Conservation (phyloP, 1,140 invertebrate species). For the Trichomalopsis sarcophagae region DNA sequence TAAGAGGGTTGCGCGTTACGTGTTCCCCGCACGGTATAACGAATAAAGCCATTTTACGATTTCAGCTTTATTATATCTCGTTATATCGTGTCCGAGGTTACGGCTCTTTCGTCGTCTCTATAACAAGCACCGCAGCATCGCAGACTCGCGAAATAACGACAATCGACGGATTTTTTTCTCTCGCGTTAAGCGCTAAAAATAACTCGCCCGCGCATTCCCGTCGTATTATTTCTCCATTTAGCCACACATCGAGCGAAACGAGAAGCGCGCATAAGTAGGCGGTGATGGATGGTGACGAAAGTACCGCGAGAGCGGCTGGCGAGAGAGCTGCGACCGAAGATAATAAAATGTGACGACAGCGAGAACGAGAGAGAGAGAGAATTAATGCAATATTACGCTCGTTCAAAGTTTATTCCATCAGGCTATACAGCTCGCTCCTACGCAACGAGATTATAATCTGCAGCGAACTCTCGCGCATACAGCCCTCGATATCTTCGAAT, state of each 20-base stretch:
- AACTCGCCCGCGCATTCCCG: background rate
- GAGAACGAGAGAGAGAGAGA: constrained; percentile 7
- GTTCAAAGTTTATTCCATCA: no score
- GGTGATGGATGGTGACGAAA: constrained; percentile 43
- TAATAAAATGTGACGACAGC: constrained; percentile 44
- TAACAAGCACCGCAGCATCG: no score
- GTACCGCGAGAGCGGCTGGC: background rate
- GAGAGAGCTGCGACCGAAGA: background rate
- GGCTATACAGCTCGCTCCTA: no score
- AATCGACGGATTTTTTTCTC: background rate
- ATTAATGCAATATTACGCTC: constrained; percentile 36
- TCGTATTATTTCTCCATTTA: constrained; percentile 30
- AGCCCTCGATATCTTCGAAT: background rate
- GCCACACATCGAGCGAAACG: background rate
- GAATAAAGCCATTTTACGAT: background rate
- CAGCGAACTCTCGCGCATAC: no score
- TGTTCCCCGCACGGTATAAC: background rate
- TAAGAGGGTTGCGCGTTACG: background rate
- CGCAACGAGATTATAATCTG: background rate
- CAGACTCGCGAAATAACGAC: constrained; percentile 10
- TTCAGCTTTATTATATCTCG: background rate
- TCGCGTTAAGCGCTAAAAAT: background rate
- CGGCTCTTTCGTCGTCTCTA: background rate
- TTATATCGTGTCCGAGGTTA: background rate
- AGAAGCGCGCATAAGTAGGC: constrained; percentile 12